Evolutionary conservation across 2,888 invertebrate genomes (phyloP), one percentile per base, ranked within the genome.

Genomic region (Camponotus fellah): DNA sequence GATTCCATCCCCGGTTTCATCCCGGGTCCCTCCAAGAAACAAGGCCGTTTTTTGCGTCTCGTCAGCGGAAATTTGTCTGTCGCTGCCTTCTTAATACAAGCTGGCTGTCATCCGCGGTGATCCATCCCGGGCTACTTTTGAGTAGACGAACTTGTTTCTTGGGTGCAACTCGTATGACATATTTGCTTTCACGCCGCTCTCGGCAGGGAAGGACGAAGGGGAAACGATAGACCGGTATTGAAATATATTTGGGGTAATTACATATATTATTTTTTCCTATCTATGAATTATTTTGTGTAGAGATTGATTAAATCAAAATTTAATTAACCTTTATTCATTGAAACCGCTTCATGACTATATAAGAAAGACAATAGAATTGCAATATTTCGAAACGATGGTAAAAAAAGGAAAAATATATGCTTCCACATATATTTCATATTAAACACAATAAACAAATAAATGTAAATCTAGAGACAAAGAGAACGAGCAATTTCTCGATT

Each of bases 31-130:
- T 72, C 85, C 77, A 76, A 84, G 88, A 86, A 74, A 26, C 26
- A 65, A 77, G 64, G 58, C 56, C 76, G 83, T 82, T 91, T 90
- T 90, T 90, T 90, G 85, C 83, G 58, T 17, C 9, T 49, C 34
- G 80, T 84, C 68, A 77, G 64, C 89, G 71, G 87, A 89, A 91
- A 90, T 91, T 90, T 91, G 91, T 90, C 90, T 83, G 89, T 91
- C 88, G 87, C 86, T 85, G 85, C 84, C 76, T 90, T 89, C 76
- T 90, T 89, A 88, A 90, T 90, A 85, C 84, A 85, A 84, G 26
- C 26, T 82, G 82, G 64, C 87, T 91, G 88, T 92, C 88, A 89
- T 84, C 66, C 84, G 87, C 86, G 82, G 83, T 86, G 86, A 84
- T 87, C 87, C 86, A 85, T 90, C 84, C 83, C 71, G 69, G 56